phyloP scores from a whole-genome alignment of 2,888 invertebrate genomes.

The Protula sp. region DNA sequence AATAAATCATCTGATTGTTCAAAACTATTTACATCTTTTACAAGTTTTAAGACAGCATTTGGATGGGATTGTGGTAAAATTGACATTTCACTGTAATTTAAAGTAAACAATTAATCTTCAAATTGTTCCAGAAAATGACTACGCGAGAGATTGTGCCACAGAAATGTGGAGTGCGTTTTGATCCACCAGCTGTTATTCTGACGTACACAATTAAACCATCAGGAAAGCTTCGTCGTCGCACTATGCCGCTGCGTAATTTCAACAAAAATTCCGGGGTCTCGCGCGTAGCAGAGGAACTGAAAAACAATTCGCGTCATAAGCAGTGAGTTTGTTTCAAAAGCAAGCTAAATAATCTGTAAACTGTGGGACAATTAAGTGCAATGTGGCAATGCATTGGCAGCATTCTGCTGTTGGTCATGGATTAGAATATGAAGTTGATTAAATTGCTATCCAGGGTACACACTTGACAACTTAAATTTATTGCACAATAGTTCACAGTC shows the following conservation, averaged over 20 bases:
- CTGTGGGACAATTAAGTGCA: too few species aligned
- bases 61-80: neutral
- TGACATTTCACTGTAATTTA: neutral
- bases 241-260: slow-evolving; percentile 56
- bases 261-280: slow-evolving; percentile 49
- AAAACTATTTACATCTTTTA: too few species aligned
- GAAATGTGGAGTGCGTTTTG: slow-evolving; percentile 51
- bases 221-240: slow-evolving; percentile 29
- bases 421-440: too few species aligned
- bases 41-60: too few species aligned
- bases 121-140: neutral
- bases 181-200: slow-evolving; percentile 50
- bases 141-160: slow-evolving; percentile 13
- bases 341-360: too few species aligned
- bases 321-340: too few species aligned
- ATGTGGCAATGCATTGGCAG: too few species aligned
- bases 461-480: too few species aligned
- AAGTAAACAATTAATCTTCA: neutral
- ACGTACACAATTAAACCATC: slow-evolving; percentile 29
- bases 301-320: slow-evolving; percentile 47
- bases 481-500: too few species aligned
- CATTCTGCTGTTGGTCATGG: too few species aligned
- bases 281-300: slow-evolving; percentile 47
- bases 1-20: too few species aligned
- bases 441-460: too few species aligned